Conservation (phyloP, 2,113 vertebrate species). For the Psilopsiagon aymara region DNA sequence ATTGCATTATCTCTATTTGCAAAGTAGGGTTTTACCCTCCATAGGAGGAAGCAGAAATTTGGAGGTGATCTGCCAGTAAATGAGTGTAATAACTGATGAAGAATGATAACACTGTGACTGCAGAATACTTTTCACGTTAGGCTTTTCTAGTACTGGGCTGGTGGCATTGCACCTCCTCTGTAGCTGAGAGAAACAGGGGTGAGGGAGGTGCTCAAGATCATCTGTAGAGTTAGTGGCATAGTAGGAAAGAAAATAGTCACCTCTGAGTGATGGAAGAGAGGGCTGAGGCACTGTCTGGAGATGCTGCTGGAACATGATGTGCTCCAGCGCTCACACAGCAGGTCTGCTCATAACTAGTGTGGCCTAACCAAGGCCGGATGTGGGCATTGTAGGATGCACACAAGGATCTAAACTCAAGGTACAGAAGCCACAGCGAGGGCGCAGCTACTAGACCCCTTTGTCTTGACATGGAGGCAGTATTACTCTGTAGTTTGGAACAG, state of each 20-base stretch:
- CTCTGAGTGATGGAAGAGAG: background rate
- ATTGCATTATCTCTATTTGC: accelerated
- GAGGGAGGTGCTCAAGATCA: background rate
- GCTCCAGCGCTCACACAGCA: accelerated
- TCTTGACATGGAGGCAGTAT: background rate
- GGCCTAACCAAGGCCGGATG: background rate
- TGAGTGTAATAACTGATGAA: background rate
- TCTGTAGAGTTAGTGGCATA: background rate
- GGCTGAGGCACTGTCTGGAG: background rate
- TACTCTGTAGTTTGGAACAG: background rate
- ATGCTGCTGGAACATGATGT: too few relatives aligned
- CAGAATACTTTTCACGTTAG: accelerated
- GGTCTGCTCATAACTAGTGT: background rate
- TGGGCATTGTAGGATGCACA: background rate
- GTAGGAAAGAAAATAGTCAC: background rate
- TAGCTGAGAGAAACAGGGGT: background rate
- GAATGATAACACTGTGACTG: accelerated
- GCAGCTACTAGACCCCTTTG: background rate
- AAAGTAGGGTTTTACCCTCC: background rate
- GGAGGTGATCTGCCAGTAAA: background rate
- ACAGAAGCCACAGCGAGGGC: background rate
- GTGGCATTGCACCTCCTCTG: background rate
- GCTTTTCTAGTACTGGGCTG: background rate
- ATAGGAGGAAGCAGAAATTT: background rate
- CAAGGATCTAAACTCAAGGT: background rate